Evolutionary conservation across 2,888 invertebrate genomes (phyloP).

Genomic region (Euproctis similis): DNA sequence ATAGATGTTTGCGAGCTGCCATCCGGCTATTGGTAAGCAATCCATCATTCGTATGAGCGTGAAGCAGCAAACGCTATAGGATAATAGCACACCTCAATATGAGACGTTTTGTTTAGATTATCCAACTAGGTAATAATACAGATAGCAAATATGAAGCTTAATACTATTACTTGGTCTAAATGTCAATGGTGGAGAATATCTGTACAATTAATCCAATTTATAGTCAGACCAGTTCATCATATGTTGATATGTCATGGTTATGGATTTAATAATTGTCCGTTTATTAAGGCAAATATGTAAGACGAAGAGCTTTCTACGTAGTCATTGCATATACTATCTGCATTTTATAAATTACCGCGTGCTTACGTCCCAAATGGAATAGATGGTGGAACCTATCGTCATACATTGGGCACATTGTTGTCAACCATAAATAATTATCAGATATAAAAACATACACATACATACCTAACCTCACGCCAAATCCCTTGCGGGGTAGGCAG

Average conservation of each 20-base stretch:
- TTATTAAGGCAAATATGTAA: too few species aligned
- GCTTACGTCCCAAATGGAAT: too few species aligned
- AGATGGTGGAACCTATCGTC: too few species aligned
- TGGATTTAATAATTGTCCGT: background rate
- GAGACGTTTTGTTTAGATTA: constrained; percentile 19
- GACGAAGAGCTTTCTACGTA: too few species aligned
- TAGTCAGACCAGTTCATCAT: constrained; percentile 43
- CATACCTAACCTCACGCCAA: too few species aligned
- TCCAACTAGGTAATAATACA: constrained; percentile 32
- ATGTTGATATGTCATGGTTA: constrained; percentile 18
- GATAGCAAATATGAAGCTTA: constrained; percentile 12
- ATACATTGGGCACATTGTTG: too few species aligned
- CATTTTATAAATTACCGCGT: too few species aligned
- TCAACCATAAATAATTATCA: too few species aligned
- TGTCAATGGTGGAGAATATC: constrained; percentile 53
- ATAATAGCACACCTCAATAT: constrained; percentile 36
- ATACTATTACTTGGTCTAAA: constrained; percentile 18
- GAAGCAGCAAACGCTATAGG: constrained; percentile 48
- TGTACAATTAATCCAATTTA: constrained; percentile 62
- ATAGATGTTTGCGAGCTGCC: constrained; percentile 53
- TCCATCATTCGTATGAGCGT: constrained; percentile 57
- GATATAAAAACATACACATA: too few species aligned
- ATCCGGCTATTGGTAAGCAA: constrained; percentile 54
- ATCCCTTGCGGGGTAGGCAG: too few species aligned
- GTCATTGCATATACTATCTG: too few species aligned